phyloP scores from a whole-genome alignment of 2,797 vertebrate species.

The Leucoraja ocellata region DNA sequence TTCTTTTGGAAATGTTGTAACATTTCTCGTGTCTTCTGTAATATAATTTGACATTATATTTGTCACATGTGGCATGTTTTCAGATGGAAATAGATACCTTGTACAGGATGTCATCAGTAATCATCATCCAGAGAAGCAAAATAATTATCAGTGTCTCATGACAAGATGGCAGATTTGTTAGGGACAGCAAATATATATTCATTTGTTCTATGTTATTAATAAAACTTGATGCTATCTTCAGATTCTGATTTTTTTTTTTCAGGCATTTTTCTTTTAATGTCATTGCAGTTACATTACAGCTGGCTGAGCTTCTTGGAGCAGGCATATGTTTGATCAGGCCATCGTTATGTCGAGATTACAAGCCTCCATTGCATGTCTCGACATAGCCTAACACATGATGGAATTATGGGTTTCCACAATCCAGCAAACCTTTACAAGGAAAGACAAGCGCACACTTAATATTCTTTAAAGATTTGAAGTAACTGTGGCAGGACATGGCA shows the following conservation, averaged over 20 bases:
- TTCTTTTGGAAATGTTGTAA: conserved; percentile 9
- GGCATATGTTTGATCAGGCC: background rate
- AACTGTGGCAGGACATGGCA: background rate
- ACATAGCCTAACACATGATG: background rate
- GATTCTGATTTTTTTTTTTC: background rate
- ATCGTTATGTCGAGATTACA: background rate
- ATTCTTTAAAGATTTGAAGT: background rate
- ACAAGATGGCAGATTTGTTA: background rate
- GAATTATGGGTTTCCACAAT: background rate
- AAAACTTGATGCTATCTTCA: background rate
- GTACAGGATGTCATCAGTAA: background rate
- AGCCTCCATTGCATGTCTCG: background rate
- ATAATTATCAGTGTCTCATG: background rate
- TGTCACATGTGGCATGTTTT: background rate
- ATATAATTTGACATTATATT: background rate
- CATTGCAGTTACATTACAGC: background rate
- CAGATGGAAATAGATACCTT: background rate
- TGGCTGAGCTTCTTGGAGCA: background rate
- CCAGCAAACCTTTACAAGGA: background rate
- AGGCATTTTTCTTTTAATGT: background rate
- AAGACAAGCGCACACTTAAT: background rate
- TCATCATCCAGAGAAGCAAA: background rate
- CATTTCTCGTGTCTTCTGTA: background rate
- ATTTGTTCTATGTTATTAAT: background rate
- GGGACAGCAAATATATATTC: background rate